Conservation (phyloP, 2,113 vertebrate genomes). For the Macquaria ambigua region DNA sequence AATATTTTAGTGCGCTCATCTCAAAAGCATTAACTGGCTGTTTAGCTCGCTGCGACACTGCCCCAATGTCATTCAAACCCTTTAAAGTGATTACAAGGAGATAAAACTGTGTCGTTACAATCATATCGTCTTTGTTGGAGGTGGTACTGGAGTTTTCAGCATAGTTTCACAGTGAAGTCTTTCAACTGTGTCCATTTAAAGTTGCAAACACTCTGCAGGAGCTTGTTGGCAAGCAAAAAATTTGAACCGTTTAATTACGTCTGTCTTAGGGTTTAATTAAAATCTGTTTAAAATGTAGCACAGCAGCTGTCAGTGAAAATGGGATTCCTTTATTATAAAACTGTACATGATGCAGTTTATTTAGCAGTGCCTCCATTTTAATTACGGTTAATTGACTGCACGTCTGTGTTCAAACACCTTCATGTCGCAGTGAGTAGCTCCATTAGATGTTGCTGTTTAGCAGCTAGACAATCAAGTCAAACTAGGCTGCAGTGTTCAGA, state of each 20-base stretch:
- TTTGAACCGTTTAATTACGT: constrained; percentile 17
- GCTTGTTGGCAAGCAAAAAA: constrained; percentile 3
- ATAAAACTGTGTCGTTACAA: constrained; percentile 63
- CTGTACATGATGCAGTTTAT: constrained; percentile 45
- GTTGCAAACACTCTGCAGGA: constrained; percentile 16
- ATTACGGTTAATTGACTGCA: constrained; percentile 60
- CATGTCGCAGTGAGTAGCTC: constrained; percentile 24
- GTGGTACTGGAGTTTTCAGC: constrained; percentile 23
- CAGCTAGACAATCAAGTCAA: constrained; percentile 12
- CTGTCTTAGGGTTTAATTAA: constrained; percentile 51
- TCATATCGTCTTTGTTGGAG: constrained; percentile 53
- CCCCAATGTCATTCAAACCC: constrained; percentile 69
- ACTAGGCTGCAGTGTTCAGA: constrained; percentile 25
- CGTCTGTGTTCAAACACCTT: constrained; percentile 45
- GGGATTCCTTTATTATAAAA: constrained; percentile 47
- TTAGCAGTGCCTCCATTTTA: constrained; percentile 43
- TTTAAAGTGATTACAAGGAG: constrained; percentile 70
- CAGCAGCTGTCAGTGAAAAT: constrained; percentile 54
- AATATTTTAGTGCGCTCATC: constrained; percentile 79
- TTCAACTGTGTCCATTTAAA: constrained; percentile 28
- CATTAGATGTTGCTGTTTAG: constrained; percentile 30
- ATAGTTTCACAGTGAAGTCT: constrained; percentile 11
- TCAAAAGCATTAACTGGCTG: constrained; percentile 71
- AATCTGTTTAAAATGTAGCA: constrained; percentile 54
- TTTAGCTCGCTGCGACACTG: constrained; percentile 61